A percentile compares a stretch with the other conserved stretches of the same genome.
These are phyloP conservation scores for Halictus rubicundus DNA, from an alignment of 1,140 invertebrate species.

Conservation along the genomic window DNA sequence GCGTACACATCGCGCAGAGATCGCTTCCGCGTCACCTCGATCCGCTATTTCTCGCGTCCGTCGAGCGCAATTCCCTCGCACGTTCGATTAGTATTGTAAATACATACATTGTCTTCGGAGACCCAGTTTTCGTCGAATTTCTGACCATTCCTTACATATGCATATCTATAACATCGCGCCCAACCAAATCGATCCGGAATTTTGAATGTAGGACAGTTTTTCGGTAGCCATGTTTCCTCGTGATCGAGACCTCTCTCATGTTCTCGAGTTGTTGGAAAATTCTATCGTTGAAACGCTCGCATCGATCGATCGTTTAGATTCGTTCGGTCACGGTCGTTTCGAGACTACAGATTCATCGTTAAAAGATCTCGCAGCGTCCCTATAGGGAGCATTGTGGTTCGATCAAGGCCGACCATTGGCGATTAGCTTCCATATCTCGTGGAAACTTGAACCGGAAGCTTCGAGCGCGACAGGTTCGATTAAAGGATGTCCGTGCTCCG, in stretches of 20 bases:
- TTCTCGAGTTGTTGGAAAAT: neutral
- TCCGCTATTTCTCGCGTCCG: too few species aligned
- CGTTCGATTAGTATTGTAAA: too few species aligned
- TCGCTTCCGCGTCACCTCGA: neutral
- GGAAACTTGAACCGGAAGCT: neutral
- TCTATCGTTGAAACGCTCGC: neutral
- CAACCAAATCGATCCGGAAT: slow-evolving; percentile 29
- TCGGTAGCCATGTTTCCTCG: slow-evolving; percentile 5
- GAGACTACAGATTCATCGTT: neutral
- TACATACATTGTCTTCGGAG: too few species aligned
- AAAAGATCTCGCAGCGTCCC: neutral
- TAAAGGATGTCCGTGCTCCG: neutral
- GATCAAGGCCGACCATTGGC: too few species aligned
- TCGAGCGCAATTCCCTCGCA: neutral
- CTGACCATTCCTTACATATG: slow-evolving; percentile 4
- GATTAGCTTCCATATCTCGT: neutral
- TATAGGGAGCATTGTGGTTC: neutral
- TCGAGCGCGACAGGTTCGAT: neutral
- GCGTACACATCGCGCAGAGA: too few species aligned
- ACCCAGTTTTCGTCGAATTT: neutral
- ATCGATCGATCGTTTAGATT: neutral
- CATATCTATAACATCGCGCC: too few species aligned
- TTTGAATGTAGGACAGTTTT: slow-evolving; percentile 27
- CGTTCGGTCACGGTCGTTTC: neutral
- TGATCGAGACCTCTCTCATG: neutral